Evolutionary conservation across 2,797 vertebrate genomes (phyloP).

Genomic region (Urocyon cinereoargenteus): DNA sequence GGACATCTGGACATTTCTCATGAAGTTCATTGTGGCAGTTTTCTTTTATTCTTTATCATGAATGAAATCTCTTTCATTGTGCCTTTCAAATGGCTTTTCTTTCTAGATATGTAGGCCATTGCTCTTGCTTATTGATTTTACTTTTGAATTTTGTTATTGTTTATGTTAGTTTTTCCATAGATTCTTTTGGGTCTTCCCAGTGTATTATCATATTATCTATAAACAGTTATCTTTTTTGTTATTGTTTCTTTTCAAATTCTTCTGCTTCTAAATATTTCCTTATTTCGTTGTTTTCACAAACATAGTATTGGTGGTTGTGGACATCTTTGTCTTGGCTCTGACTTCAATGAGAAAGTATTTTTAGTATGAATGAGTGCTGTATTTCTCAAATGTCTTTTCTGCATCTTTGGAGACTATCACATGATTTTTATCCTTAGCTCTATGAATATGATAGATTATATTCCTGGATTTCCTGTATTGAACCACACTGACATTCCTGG

Average conservation of each 20-base stretch:
- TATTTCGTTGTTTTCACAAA: constrained; percentile 9
- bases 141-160: neutral
- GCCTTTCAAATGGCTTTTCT: neutral
- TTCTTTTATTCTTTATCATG: neutral
- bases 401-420: neutral
- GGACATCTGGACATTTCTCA: neutral
- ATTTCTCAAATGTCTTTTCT: constrained; percentile 11
- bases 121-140: neutral
- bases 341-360: neutral
- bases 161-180: neutral
- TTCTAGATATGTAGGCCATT: neutral
- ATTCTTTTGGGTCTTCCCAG: neutral
- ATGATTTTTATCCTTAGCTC: neutral
- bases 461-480: neutral
- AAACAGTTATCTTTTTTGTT: neutral
- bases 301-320: neutral
- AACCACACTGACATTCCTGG: neutral
- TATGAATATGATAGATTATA: neutral
- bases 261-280: neutral
- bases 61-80: neutral
- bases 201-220: neutral
- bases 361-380: neutral
- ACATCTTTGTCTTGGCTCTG: neutral
- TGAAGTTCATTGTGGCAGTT: neutral
- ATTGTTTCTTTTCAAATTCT: neutral